A percentile compares a stretch with the other conserved stretches of the same genome.
These are phyloP conservation scores for Hippocampus guttulatus DNA, from an alignment of 2,113 vertebrate species.

Conservation along the genomic window DNA sequence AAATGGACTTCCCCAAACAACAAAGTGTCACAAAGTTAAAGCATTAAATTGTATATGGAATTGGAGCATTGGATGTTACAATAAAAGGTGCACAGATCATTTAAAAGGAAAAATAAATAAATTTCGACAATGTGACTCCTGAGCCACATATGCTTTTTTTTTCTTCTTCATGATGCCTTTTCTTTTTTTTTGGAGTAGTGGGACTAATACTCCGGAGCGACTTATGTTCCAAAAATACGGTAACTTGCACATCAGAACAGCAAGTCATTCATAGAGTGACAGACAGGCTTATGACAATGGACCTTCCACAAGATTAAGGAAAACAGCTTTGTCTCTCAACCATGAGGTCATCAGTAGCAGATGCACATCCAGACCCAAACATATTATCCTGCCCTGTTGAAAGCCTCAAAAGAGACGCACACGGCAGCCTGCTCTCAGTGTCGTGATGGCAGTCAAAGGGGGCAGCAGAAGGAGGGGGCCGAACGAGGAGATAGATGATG, in stretches of 20 bases:
- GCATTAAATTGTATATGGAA: too few species aligned
- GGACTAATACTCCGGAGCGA: too few species aligned
- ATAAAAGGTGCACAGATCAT: too few species aligned
- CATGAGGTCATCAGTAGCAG: conserved; percentile 7
- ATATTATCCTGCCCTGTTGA: conserved; percentile 14
- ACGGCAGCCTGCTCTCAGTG: conserved; percentile 36
- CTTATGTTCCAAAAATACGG: too few species aligned
- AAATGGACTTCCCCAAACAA: neutral
- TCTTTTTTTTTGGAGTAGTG: too few species aligned
- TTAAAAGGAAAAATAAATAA: too few species aligned
- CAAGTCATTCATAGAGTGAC: conserved; percentile 16
- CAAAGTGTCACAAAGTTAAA: too few species aligned
- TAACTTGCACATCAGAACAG: too few species aligned
- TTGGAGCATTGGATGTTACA: too few species aligned
- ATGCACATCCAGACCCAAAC: neutral
- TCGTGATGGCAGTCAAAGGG: conserved; percentile 9
- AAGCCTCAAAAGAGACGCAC: conserved; percentile 26
- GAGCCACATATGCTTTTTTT: neutral
- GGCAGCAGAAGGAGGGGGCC: neutral
- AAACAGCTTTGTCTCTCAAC: conserved; percentile 4
- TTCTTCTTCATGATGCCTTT: too few species aligned
- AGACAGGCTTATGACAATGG: neutral
- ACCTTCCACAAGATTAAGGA: conserved; percentile 7
- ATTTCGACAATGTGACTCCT: neutral
- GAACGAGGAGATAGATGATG: conserved; percentile 32